Evolutionary conservation across 2,797 vertebrate species (phyloP), one percentile per base, ranked within the genome.

Genomic region (Sus cebifrons): DNA sequence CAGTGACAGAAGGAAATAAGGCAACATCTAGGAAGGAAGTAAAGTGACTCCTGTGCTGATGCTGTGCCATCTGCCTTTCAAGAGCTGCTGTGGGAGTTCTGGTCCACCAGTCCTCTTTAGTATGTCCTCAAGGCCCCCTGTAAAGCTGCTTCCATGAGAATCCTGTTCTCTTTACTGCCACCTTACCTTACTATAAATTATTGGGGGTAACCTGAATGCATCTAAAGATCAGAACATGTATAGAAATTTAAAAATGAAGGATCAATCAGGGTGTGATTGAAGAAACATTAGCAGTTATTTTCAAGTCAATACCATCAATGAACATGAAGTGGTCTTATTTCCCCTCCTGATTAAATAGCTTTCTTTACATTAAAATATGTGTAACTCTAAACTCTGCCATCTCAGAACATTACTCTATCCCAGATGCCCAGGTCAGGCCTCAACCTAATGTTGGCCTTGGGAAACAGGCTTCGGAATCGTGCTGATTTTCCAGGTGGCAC

Each of bases 281-380:
- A 16, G 1, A 71, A 83, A 1, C 11, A 27, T 70, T 84, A 77
- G 21, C 20, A 36, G 86, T 96, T 62, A 49, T 68, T 78, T 94
- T 96, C 25, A 89, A 68, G 73, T 65, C 77, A 40, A 18, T 67
- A 73, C 67, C 88, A 86, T 68, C 23, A 56, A 44, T 70, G 64
- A 95, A 81, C 17, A 77, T 78, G 78, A 84, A 71, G 52, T 73
- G 73, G 84, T 79, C 84, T 86, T 92, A 89, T 75, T 75, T 71
- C 23, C n/a, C 17, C 4, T 91, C 15, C 65, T 74, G 62, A 64
- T 20, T 71, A 58, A 91, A 86, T 81, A 88, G 52, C 36, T 84
- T 95, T 90, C 94, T 89, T 96, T 96, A 86, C 73, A 78, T 36
- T 62, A 88, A 92, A 93, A 64, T 81, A 74, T 0, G 1, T 60